Conservation (phyloP, 2,113 vertebrate genomes). For the Poicephalus gulielmi region DNA sequence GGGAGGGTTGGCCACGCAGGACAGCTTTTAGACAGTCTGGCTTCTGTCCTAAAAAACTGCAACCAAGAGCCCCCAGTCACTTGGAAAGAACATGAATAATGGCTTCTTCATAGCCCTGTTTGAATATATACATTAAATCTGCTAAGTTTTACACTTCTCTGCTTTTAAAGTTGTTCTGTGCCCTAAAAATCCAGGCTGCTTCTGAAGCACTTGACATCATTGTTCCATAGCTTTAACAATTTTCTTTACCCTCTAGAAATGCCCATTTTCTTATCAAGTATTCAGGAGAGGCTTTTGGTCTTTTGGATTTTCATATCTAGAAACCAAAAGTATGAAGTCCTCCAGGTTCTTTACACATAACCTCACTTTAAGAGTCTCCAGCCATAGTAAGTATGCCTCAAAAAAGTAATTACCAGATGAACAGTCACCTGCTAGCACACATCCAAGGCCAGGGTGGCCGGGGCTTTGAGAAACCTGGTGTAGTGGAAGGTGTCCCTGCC, state of each 20-base stretch:
- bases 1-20: not conserved
- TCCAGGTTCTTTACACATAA: not conserved
- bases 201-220: not conserved
- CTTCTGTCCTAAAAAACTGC: not conserved
- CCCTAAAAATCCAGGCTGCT: not conserved
- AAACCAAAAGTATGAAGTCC: not conserved
- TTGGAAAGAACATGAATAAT: not conserved
- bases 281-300: not conserved
- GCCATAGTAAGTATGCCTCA: not conserved
- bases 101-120: not conserved
- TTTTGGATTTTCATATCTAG: not conserved
- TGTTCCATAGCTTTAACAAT: not conserved
- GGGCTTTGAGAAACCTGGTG: not conserved
- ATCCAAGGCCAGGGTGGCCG: not conserved
- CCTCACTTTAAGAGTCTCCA: not conserved
- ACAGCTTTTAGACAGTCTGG: not conserved
- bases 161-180: not conserved
- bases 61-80: not conserved
- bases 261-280: not conserved
- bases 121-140: not conserved
- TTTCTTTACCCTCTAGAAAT: not conserved
- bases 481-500: not conserved
- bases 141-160: not conserved
- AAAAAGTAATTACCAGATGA: not conserved
- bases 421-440: not conserved